Evolutionary conservation across 2,888 invertebrate species (phyloP).

Genomic region (Chromoteleia sp.): DNA sequence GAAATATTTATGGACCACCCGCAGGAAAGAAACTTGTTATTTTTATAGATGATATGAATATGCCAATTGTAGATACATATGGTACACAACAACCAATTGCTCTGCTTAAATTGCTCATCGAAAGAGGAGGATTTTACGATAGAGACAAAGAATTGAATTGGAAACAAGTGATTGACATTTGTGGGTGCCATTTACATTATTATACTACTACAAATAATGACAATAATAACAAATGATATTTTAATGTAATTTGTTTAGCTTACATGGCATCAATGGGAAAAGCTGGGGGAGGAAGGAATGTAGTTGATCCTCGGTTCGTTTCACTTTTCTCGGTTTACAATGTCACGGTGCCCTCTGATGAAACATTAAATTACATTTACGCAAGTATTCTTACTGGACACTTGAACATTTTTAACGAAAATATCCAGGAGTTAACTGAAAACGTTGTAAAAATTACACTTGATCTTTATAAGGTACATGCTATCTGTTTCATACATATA

Average conservation of each 20-base stretch:
- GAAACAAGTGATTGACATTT: slow-evolving; percentile 94
- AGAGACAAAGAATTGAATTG: slow-evolving; percentile 95
- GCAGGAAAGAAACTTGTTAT: slow-evolving; percentile 94
- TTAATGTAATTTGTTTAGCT: no score
- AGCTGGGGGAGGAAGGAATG: slow-evolving; percentile 95
- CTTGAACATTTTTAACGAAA: slow-evolving; percentile 88
- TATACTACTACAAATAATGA: no score
- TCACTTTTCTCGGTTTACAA: slow-evolving; percentile 96
- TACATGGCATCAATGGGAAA: slow-evolving; percentile 94
- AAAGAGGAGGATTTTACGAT: slow-evolving; percentile 95
- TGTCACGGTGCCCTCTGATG: slow-evolving; percentile 92
- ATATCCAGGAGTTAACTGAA: slow-evolving; percentile 88
- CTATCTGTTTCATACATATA: no score
- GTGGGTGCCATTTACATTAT: slow-evolving; percentile 79
- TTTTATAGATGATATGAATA: slow-evolving; percentile 97
- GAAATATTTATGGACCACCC: slow-evolving; percentile 95
- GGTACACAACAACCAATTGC: slow-evolving; percentile 98
- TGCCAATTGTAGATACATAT: slow-evolving; percentile 95
- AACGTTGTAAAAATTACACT: slow-evolving; percentile 92
- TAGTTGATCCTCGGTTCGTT: slow-evolving; percentile 95
- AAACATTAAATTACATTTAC: slow-evolving; percentile 86
- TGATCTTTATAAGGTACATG: slow-evolving; percentile 91
- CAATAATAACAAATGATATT: no score
- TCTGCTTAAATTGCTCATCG: slow-evolving; percentile 94
- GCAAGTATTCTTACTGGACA: slow-evolving; percentile 31